Base-by-base conservation (phyloP, 1,140 invertebrate species). In the Hyphantria cunea region DNA sequence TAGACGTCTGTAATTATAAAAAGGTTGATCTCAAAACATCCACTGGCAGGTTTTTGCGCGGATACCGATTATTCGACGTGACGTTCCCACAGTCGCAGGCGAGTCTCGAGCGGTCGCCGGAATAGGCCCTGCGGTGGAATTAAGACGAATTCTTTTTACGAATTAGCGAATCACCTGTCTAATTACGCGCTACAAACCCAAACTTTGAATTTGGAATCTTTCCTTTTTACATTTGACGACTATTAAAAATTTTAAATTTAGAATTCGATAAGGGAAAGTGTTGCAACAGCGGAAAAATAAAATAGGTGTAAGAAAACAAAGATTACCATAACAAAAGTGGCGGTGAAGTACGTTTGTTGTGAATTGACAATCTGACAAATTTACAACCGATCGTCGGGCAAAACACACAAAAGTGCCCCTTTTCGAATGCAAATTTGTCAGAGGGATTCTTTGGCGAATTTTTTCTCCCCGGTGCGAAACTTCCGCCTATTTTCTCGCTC, bases 121-220 rank as follows among this genome's bases (percentile, higher is more conserved):
- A 72, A 69, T 74, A 70, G 68, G 60, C 54, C 62, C 68, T 73
- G 70, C 70, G 64, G 55, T 55, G 66, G 76, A 79, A 83, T 80
- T 74, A 84, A 80, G 76, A 75, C 74, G 78, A 64, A 85, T 88
- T 84, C 85, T 77, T 78, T 72, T 70, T 73, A 64, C 68, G 79
- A 84, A 88, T 88, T 86, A 84, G 80, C 78, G 83, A 88, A 84
- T 87, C 84, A 83, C 83, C 83, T 87, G 83, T 83, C 83, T 86
- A 86, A 87, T 87, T 87, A 84, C 68, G 48, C 67, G 66, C 64
- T 17, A 31, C 48, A 62, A 60, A 59, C 66, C 66, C 70, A 75
- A 68, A 72, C 74, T 39, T 74, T 69, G 70, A 76, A 84, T 75
- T 74, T 65, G 70, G 82, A 78, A 82, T 76, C 65, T 74, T 81